phyloP scores from a whole-genome alignment of 2,888 invertebrate genomes.

The Orgyia antiqua region DNA sequence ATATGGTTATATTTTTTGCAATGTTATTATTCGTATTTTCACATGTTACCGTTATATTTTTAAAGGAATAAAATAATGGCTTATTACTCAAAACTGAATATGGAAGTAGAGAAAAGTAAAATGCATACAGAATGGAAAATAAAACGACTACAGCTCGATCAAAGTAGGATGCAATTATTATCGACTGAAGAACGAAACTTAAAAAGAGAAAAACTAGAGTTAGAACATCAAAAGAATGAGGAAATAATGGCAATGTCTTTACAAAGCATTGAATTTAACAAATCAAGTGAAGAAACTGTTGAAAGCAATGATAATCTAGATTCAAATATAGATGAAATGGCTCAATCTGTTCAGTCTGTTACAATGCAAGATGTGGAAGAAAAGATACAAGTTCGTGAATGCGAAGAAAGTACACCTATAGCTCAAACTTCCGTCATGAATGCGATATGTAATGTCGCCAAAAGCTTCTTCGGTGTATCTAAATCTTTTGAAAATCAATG shows the following conservation, averaged over 20 bases:
- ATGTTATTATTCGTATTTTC: too few species aligned
- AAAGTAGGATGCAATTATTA: constrained; percentile 61
- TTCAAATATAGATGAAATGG: constrained; percentile 9
- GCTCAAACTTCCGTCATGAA: constrained; percentile 44
- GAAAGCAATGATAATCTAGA: constrained; percentile 2
- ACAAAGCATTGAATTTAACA: constrained; percentile 42
- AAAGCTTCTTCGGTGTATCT: constrained; percentile 49
- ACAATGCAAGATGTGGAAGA: constrained; percentile 22
- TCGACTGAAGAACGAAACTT: constrained; percentile 74
- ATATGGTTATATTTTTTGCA: too few species aligned
- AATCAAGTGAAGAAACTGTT: constrained; percentile 20
- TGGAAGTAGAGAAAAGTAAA: constrained; percentile 77
- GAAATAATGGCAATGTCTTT: constrained; percentile 59
- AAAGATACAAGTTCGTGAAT: constrained; percentile 17
- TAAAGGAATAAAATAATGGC: constrained; percentile 78
- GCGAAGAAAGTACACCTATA: constrained; percentile 30
- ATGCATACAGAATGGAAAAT: constrained; percentile 78
- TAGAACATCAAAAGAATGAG: constrained; percentile 59
- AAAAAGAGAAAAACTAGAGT: constrained; percentile 72
- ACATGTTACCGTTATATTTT: too few species aligned
- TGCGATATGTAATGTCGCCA: constrained; percentile 55
- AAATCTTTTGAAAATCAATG: constrained; percentile 34
- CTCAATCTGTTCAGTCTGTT: constrained; percentile 24
- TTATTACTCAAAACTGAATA: constrained; percentile 81
- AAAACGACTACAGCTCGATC: constrained; percentile 63